Conservation (phyloP, 1,140 invertebrate genomes). For the Drosophila sproati region DNA sequence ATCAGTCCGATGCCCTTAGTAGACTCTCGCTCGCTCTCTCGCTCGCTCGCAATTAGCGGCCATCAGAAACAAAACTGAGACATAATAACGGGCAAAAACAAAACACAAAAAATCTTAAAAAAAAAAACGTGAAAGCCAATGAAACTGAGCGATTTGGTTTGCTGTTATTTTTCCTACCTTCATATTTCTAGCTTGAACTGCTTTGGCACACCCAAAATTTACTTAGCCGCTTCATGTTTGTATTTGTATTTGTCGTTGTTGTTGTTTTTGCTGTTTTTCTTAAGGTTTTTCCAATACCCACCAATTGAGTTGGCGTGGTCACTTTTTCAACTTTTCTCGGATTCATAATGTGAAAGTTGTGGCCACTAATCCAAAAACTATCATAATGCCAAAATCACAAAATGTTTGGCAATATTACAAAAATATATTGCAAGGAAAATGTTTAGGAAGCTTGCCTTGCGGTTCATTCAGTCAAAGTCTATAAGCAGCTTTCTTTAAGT, state of each 20-base stretch:
- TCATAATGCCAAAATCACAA: constrained; percentile 13
- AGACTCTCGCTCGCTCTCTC: constrained; percentile 14
- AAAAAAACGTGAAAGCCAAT: constrained; percentile 49
- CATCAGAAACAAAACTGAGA: constrained; percentile 74
- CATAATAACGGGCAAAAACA: constrained; percentile 59
- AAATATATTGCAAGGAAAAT: background rate
- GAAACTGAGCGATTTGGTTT: constrained; percentile 41
- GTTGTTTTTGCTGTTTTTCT: constrained; percentile 20
- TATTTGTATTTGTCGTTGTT: constrained; percentile 16
- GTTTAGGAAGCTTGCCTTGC: too few relatives aligned
- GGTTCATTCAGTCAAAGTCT: too few relatives aligned
- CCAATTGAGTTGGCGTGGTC: constrained; percentile 32
- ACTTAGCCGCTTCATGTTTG: constrained; percentile 9
- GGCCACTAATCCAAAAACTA: constrained; percentile 21
- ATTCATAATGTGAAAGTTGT: constrained; percentile 51
- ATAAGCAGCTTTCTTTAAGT: background rate
- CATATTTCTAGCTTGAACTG: constrained; percentile 1
- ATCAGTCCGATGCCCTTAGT: background rate
- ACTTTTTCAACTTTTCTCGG: constrained; percentile 31
- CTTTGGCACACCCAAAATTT: constrained; percentile 44
- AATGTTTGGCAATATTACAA: constrained; percentile 2
- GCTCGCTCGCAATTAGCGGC: constrained; percentile 66
- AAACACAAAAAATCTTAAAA: constrained; percentile 21
- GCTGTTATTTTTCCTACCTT: constrained; percentile 16
- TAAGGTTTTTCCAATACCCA: constrained; percentile 42